A percentile compares a stretch with the other conserved stretches of the same genome.
phyloP scores from a whole-genome alignment of 2,888 invertebrate species.

The Cataglyphis altisquamis region DNA sequence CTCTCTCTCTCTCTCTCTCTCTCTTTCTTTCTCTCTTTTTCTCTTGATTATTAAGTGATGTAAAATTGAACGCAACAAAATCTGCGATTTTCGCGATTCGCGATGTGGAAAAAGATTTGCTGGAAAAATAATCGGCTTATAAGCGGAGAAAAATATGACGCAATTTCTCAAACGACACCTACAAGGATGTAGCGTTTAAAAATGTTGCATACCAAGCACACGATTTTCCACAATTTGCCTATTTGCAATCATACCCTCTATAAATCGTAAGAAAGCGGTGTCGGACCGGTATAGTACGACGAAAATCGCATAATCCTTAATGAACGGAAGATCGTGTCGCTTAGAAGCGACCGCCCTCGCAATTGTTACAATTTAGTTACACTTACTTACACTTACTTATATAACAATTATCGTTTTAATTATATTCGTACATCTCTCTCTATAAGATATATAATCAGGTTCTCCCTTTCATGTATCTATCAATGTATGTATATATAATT shows the following conservation, averaged over 20 bases:
- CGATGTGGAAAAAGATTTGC: not conserved
- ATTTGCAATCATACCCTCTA: slow-evolving; percentile 23
- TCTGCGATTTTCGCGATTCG: not conserved
- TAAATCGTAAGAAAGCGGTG: slow-evolving; percentile 50
- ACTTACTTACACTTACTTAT: slow-evolving; percentile 72
- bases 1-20: too few relatives aligned
- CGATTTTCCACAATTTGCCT: slow-evolving; percentile 34
- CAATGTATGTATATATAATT: slow-evolving; percentile 61
- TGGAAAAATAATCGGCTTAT: not conserved
- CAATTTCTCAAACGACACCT: slow-evolving; percentile 48
- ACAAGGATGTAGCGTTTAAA: slow-evolving; percentile 25
- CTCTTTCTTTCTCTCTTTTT: too few relatives aligned
- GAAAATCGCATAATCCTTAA: slow-evolving; percentile 43
- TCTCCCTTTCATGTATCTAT: slow-evolving; percentile 60
- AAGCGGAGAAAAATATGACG: slow-evolving; percentile 33
- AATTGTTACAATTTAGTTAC: slow-evolving; percentile 68
- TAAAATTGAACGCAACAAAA: slow-evolving; percentile 5
- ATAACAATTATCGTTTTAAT: slow-evolving; percentile 72
- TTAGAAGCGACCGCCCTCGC: slow-evolving; percentile 46
- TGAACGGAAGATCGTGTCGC: slow-evolving; percentile 48
- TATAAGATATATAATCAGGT: slow-evolving; percentile 65
- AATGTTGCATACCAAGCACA: slow-evolving; percentile 35
- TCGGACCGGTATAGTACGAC: slow-evolving; percentile 45
- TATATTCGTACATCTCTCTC: slow-evolving; percentile 61
- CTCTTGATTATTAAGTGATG: not conserved